A percentile compares a stretch with the other conserved stretches of the same genome.
Evolutionary conservation across 2,888 invertebrate species (phyloP).

Genomic region (Oxystoma pomonae): DNA sequence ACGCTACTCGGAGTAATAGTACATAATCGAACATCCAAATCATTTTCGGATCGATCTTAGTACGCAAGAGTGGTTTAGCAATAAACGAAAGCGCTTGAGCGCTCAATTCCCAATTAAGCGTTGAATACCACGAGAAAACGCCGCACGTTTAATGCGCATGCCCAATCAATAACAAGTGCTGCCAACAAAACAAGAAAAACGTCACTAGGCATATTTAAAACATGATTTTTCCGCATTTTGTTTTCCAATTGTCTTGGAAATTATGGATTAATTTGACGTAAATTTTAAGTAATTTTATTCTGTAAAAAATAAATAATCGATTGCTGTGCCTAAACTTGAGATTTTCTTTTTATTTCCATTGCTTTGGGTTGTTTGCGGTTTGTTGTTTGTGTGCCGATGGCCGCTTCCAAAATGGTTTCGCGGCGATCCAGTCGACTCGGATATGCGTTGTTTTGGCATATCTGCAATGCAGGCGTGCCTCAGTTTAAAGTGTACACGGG

Average conservation of each 20-base stretch:
- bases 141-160: no score
- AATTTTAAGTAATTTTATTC: background rate
- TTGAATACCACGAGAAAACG: no score
- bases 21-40: no score
- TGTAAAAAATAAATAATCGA: background rate
- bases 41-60: no score
- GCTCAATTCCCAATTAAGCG: no score
- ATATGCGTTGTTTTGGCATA: constrained; percentile 48
- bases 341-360: background rate
- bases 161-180: constrained; percentile 4
- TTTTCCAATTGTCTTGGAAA: constrained; percentile 12
- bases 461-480: constrained; percentile 50
- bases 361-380: background rate
- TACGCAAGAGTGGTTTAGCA: no score
- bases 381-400: constrained; percentile 39
- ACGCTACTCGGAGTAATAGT: no score
- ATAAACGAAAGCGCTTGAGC: no score
- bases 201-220: constrained; percentile 29
- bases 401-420: constrained; percentile 48
- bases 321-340: background rate
- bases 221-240: constrained; percentile 24
- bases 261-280: background rate
- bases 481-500: constrained; percentile 45
- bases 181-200: constrained; percentile 24
- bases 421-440: constrained; percentile 35